Percentiles rank a stretch among this genome's conserved stretches.
Conservation (phyloP, 2,113 vertebrate genomes). For the Megatriorchis doriae region DNA sequence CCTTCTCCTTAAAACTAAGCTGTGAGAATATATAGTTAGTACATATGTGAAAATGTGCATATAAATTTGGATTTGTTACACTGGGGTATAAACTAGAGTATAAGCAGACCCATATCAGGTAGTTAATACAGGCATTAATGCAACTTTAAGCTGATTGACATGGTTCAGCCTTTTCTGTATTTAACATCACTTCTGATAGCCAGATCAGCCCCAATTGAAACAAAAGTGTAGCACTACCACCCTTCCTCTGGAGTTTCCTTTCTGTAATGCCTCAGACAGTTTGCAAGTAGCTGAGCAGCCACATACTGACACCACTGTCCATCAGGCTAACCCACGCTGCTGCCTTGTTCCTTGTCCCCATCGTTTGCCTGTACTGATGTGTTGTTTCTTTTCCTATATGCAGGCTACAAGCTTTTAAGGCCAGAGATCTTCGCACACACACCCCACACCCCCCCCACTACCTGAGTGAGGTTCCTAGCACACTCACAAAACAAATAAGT, state of each 20-base stretch:
- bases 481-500: neutral
- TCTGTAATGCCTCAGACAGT: neutral
- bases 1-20: neutral
- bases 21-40: neutral
- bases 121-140: neutral
- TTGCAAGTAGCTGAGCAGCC: neutral
- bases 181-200: neutral
- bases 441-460: no score
- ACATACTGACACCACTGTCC: accelerated
- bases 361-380: no score
- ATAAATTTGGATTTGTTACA: neutral
- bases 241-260: neutral
- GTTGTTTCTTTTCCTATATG: neutral
- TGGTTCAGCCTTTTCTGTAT: neutral
- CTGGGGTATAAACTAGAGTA: neutral
- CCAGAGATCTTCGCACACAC: neutral
- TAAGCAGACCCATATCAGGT: neutral
- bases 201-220: neutral
- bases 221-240: neutral
- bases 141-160: neutral
- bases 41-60: neutral
- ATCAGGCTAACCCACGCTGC: neutral
- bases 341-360: neutral
- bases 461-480: neutral
- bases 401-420: neutral